Evolutionary conservation across 1,140 invertebrate genomes (phyloP).

Genomic region (Trinorchestia longiramus): DNA sequence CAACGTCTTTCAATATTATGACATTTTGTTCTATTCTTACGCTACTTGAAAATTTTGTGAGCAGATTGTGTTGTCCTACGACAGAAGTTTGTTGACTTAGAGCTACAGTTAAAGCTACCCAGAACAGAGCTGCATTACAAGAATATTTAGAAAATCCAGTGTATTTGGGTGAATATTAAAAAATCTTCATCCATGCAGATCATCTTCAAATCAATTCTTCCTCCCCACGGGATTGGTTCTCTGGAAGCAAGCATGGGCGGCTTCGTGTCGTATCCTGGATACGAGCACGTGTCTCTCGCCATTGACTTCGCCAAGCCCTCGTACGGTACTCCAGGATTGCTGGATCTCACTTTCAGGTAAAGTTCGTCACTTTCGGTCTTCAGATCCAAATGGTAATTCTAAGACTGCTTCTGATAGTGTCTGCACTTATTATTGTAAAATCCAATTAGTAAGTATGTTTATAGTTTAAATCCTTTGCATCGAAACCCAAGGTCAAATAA

Average conservation of each 20-base stretch:
- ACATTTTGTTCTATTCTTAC: not conserved
- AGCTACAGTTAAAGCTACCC: too few species aligned
- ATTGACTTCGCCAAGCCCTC: not conserved
- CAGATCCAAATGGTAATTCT: too few species aligned
- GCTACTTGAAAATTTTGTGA: not conserved
- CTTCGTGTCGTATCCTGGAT: not conserved
- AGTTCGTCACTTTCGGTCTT: too few species aligned
- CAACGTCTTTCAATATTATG: not conserved
- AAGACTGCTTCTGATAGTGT: too few species aligned
- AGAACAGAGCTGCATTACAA: too few species aligned
- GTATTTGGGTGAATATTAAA: not conserved
- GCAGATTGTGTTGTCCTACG: not conserved
- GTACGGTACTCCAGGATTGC: not conserved
- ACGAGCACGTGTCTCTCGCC: not conserved
- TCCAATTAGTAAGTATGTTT: too few species aligned
- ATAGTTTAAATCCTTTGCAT: too few species aligned
- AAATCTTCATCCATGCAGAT: not conserved
- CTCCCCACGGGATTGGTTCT: not conserved
- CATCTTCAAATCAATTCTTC: not conserved
- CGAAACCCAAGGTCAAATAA: too few species aligned
- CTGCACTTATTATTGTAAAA: too few species aligned
- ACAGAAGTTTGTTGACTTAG: not conserved
- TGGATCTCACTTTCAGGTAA: slow-evolving; percentile 12
- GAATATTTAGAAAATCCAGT: too few species aligned
- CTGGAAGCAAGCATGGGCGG: slow-evolving; percentile 12